phyloP scores from a whole-genome alignment of 2,113 vertebrate genomes.

The Myotis brandtii region DNA sequence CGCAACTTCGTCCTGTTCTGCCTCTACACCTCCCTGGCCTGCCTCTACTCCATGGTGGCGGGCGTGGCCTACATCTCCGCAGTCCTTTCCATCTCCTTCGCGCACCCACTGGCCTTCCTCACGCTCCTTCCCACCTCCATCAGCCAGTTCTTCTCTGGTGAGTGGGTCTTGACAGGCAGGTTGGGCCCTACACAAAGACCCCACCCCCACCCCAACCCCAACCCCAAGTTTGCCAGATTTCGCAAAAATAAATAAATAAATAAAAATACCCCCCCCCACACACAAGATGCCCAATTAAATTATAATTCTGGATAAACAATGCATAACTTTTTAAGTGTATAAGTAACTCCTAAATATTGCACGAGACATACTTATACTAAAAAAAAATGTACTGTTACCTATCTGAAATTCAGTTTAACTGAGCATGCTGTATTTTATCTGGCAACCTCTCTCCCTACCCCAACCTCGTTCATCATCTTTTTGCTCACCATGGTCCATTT shows the following conservation, averaged over 20 bases:
- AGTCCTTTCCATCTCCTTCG: slow-evolving; percentile 95
- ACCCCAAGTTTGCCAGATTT: not conserved
- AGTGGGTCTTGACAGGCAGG: slow-evolving; percentile 75
- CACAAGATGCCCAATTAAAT: not conserved
- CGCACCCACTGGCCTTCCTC: slow-evolving; percentile 95
- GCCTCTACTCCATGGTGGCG: slow-evolving; percentile 94
- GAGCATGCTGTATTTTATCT: not conserved
- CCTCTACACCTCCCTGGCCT: slow-evolving; percentile 96
- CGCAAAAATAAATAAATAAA: slow-evolving; percentile 7
- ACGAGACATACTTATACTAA: not conserved
- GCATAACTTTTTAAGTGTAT: not conserved
- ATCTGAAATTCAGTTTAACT: slow-evolving; percentile 10
- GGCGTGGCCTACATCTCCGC: slow-evolving; percentile 96
- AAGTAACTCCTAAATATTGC: not conserved
- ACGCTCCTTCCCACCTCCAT: slow-evolving; percentile 96
- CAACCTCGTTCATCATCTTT: not conserved
- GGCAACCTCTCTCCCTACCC: not conserved
- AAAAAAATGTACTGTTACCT: not conserved
- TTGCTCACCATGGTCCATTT: not conserved
- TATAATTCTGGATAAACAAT: not conserved
- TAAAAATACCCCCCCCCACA: not conserved
- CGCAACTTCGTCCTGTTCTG: slow-evolving; percentile 99
- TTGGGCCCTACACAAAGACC: not conserved
- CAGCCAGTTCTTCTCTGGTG: slow-evolving; percentile 97
- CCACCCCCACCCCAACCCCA: not conserved